These are phyloP conservation scores for Zaprionus gabonicus DNA, from an alignment of 1,140 invertebrate species.

Conservation along the genomic window DNA sequence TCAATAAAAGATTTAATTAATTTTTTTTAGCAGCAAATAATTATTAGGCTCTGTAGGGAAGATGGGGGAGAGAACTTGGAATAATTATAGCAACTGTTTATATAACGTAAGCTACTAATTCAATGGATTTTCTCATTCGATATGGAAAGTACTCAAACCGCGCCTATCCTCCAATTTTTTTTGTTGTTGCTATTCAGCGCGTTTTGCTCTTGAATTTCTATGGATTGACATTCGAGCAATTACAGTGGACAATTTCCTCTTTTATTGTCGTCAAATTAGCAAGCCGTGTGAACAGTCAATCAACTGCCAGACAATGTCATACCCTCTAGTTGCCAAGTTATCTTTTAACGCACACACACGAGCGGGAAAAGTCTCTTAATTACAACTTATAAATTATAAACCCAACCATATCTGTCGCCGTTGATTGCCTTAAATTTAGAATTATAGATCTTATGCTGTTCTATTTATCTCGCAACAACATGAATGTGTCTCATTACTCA, in stretches of 20 bases:
- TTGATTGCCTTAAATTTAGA: constrained; percentile 14
- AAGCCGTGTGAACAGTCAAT: constrained; percentile 26
- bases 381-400: constrained; percentile 4
- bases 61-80: not conserved
- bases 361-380: not conserved
- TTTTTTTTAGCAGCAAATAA: constrained; percentile 32
- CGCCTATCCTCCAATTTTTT: constrained; percentile 21
- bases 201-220: constrained; percentile 26
- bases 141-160: not conserved
- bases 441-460: constrained; percentile 8
- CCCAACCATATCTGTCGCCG: not conserved
- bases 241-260: constrained; percentile 32
- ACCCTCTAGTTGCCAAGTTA: not conserved
- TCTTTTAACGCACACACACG: not conserved
- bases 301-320: not conserved
- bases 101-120: constrained; percentile 8
- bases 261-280: constrained; percentile 42
- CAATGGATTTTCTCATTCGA: constrained; percentile 16
- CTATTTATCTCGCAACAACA: not conserved
- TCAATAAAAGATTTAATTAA: constrained; percentile 29
- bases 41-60: constrained; percentile 6
- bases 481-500: not conserved
- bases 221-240: constrained; percentile 29
- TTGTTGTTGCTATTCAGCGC: constrained; percentile 2
- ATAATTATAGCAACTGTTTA: constrained; percentile 13